phyloP scores from a whole-genome alignment of 2,113 vertebrate species.

The Podarcis cretensis region DNA sequence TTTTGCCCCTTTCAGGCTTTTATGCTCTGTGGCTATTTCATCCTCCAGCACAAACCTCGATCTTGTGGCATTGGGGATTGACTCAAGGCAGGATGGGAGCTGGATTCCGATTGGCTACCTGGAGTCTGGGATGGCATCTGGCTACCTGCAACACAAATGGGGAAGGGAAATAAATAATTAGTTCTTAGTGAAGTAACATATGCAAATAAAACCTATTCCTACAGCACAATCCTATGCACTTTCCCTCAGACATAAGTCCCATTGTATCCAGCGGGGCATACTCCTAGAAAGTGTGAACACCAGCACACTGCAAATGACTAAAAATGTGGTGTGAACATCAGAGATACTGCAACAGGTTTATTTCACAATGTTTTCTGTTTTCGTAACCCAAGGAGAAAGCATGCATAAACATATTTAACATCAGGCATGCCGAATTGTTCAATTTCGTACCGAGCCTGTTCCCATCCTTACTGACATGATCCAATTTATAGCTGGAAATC shows the following conservation, averaged over 20 bases:
- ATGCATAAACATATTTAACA: slow-evolving; percentile 63
- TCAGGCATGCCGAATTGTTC: slow-evolving; percentile 59
- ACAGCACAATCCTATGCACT: neutral
- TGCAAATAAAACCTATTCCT: neutral
- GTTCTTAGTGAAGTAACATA: slow-evolving; percentile 53
- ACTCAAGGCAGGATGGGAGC: slow-evolving; percentile 86
- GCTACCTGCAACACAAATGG: slow-evolving; percentile 82
- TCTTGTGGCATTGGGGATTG: slow-evolving; percentile 95
- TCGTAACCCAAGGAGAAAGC: slow-evolving; percentile 45
- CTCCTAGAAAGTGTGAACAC: slow-evolving; percentile 23
- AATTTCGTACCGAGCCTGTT: slow-evolving; percentile 55
- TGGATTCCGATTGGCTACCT: slow-evolving; percentile 89
- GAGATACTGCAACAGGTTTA: slow-evolving; percentile 42
- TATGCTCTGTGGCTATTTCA: neutral
- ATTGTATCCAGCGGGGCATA: neutral
- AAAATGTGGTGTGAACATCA: slow-evolving; percentile 3
- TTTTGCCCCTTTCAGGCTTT: neutral
- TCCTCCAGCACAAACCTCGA: slow-evolving; percentile 83
- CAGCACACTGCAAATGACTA: slow-evolving; percentile 32
- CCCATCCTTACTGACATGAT: slow-evolving; percentile 62
- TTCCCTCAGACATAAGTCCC: neutral
- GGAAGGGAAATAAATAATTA: slow-evolving; percentile 42
- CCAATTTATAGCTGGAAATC: slow-evolving; percentile 65
- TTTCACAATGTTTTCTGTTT: neutral
- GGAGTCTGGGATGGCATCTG: slow-evolving; percentile 88